phyloP scores from a whole-genome alignment of 2,888 invertebrate genomes.

The Dryobota labecula region DNA sequence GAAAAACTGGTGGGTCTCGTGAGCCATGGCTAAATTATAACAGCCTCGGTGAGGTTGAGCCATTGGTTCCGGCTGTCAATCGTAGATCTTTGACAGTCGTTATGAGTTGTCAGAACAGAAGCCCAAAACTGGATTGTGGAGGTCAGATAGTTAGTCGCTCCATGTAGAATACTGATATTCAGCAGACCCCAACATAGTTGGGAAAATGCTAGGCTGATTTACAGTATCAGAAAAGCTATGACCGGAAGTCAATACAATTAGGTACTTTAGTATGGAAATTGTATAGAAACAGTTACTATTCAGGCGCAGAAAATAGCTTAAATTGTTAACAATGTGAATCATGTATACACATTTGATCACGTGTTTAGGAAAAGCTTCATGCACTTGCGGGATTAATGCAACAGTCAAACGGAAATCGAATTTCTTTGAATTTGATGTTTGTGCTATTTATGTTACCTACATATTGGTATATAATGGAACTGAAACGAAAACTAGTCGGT shows the following conservation, averaged over 20 bases:
- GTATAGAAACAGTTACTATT: neutral
- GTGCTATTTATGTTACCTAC: neutral
- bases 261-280: neutral
- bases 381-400: conserved; percentile 17
- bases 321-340: conserved; percentile 21
- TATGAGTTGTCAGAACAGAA: neutral
- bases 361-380: conserved; percentile 26
- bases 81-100: neutral
- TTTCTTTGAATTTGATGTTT: conserved; percentile 39
- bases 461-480: too few species aligned
- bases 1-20: neutral
- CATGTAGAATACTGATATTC: neutral
- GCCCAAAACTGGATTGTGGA: neutral
- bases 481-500: neutral
- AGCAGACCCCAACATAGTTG: neutral
- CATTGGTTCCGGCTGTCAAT: neutral
- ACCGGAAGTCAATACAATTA: neutral
- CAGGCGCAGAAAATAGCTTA: neutral
- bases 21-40: neutral
- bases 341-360: conserved; percentile 9
- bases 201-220: neutral
- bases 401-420: conserved; percentile 24
- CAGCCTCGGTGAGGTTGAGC: neutral
- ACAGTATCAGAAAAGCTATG: neutral
- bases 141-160: neutral